Percentiles rank a stretch among this genome's conserved stretches.
Conservation (phyloP, 2,888 invertebrate genomes). For the Pyrrhia umbra region DNA sequence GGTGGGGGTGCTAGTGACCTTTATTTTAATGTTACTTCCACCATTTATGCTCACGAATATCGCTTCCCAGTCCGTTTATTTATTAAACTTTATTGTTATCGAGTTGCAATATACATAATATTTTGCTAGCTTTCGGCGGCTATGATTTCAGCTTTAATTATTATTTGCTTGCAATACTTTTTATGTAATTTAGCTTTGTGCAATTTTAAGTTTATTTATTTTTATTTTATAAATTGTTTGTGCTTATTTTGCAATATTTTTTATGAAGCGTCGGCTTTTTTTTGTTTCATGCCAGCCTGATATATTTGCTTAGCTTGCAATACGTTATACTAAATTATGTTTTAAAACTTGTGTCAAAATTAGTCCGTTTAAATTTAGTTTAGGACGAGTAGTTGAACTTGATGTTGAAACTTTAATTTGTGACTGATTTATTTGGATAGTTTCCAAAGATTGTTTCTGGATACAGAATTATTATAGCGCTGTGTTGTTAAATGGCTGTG, state of each 20-base stretch:
- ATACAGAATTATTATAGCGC: constrained; percentile 14
- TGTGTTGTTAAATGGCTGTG: constrained; percentile 58
- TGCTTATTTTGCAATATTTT: constrained; percentile 58
- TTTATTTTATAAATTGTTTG: constrained; percentile 16
- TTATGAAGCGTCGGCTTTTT: constrained; percentile 34
- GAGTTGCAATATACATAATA: constrained; percentile 30
- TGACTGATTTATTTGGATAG: neutral
- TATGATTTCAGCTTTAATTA: constrained; percentile 38
- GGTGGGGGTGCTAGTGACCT: neutral
- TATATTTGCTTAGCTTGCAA: constrained; percentile 48
- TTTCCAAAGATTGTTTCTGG: constrained; percentile 8
- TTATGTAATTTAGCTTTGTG: constrained; percentile 31
- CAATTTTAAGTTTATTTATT: constrained; percentile 43
- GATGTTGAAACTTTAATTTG: constrained; percentile 22
- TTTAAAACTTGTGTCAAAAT: constrained; percentile 2
- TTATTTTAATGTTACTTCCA: neutral
- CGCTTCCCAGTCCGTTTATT: neutral
- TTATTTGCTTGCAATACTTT: constrained; percentile 62
- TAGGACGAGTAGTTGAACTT: constrained; percentile 1
- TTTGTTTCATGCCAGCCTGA: constrained; percentile 54
- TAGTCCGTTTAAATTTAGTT: constrained; percentile 9
- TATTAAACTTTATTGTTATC: constrained; percentile 37
- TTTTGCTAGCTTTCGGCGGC: constrained; percentile 26
- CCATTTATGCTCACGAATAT: neutral
- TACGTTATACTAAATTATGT: constrained; percentile 9